Evolutionary conservation across 2,113 vertebrate genomes (phyloP).

Genomic region (Uria lomvia): DNA sequence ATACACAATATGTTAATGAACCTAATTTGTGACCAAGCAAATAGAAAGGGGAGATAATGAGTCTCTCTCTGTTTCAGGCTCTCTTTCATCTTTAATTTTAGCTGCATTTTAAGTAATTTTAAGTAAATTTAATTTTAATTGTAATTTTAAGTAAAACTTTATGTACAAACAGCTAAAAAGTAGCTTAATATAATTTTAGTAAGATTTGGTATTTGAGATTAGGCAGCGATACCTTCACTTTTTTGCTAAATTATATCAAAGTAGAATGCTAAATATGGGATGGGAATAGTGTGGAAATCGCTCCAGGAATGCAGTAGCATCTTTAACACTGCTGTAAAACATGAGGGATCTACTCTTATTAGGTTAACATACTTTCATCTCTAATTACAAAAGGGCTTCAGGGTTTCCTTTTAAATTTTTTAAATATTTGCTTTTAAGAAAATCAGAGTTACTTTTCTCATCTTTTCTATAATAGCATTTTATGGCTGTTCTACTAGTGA

Average conservation of each 20-base stretch:
- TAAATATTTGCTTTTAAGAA: constrained; percentile 46
- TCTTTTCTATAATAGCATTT: neutral
- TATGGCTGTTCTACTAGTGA: neutral
- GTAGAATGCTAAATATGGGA: neutral
- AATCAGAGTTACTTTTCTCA: neutral
- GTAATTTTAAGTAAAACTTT: neutral
- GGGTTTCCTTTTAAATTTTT: constrained; percentile 5
- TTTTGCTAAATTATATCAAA: neutral
- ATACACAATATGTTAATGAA: neutral
- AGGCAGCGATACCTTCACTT: neutral
- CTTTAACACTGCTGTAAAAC: neutral
- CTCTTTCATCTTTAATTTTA: neutral
- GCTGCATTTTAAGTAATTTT: neutral
- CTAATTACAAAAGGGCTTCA: constrained; percentile 20
- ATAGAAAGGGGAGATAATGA: neutral
- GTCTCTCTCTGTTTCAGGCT: neutral
- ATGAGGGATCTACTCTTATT: constrained; percentile 33
- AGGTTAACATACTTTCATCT: constrained; percentile 38
- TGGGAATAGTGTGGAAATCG: neutral
- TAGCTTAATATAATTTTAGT: neutral
- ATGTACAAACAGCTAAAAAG: neutral
- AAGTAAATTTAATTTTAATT: no score
- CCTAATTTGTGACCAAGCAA: neutral
- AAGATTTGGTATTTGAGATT: neutral
- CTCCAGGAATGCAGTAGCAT: neutral